Evolutionary conservation across 2,888 invertebrate species (phyloP), one percentile per base, ranked within the genome.

Genomic region (Shargacucullia verbasci): DNA sequence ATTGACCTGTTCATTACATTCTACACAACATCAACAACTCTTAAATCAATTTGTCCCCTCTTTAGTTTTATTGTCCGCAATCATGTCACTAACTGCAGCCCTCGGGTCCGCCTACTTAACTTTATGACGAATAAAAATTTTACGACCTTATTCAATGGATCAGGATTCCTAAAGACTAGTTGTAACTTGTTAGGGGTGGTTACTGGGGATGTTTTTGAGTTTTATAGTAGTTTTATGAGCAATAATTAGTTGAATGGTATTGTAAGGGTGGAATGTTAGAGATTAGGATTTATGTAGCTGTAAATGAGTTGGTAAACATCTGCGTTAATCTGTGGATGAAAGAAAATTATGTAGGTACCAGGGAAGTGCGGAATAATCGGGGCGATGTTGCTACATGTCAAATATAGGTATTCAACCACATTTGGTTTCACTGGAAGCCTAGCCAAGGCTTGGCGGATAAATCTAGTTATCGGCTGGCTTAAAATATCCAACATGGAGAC

Each of bases 71-170:
- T 61, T 39, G 57, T 39, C 55, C 47, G 46, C 59, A 63, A 73
- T 74, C 73, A 66, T 60, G 70, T 50, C 37, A 49, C 58, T 57
- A 40, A 46, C 41, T 43, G 6, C 44, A 25, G 20, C 40, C 62
- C 69, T 57, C 52, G 56, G 52, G 41, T 43, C 13, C 72, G 57
- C 57, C 59, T 74, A 45, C 49, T 65, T 65, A 65, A 59, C 63
- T 74, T 74, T 75, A 74, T 48, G 63, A 53, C 70, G 13, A 37
- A 75, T 74, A 74, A 74, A 72, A 62, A 4, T 75, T 66, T 74
- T 75, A 74, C 58, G 70, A 72, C 37, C 59, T 25, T 67, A 59
- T 70, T 72, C 73, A 67, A 70, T 56, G 58, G 56, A 58, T 67
- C 57, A 56, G 54, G 55, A 61, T 55, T 66, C 59, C 73, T 72